Evolutionary conservation across 2,113 vertebrate species (phyloP).

Genomic region (Microcebus jonahi): DNA sequence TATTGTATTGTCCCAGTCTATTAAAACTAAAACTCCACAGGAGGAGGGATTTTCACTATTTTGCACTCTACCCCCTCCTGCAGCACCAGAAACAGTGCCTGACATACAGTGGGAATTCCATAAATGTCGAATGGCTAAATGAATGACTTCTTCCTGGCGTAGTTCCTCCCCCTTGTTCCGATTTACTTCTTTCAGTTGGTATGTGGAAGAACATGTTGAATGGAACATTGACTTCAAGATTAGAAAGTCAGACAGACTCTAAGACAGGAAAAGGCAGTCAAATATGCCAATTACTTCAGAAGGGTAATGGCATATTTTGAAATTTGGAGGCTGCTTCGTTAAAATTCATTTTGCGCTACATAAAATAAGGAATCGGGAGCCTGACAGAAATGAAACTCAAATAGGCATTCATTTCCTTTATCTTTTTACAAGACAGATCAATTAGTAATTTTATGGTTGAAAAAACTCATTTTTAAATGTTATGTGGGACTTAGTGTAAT

Average conservation of each 20-base stretch:
- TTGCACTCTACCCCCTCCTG: background rate
- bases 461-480: slow-evolving; percentile 84
- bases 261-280: slow-evolving; percentile 79
- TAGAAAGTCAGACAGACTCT: slow-evolving; percentile 64
- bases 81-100: background rate
- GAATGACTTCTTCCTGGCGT: background rate
- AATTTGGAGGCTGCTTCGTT: slow-evolving; percentile 81
- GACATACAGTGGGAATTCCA: background rate
- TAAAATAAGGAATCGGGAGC: slow-evolving; percentile 83
- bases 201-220: background rate
- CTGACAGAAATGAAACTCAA: slow-evolving; percentile 84
- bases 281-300: slow-evolving; percentile 76
- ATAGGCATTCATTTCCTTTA: slow-evolving; percentile 85
- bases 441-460: slow-evolving; percentile 88
- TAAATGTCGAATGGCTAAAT: background rate
- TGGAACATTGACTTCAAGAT: slow-evolving; percentile 65
- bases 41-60: background rate
- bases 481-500: slow-evolving; percentile 73
- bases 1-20: background rate
- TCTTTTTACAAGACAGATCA: slow-evolving; percentile 87
- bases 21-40: background rate
- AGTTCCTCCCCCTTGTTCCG: background rate
- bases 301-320: slow-evolving; percentile 82
- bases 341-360: slow-evolving; percentile 83
- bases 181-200: slow-evolving; percentile 23